Evolutionary conservation across 2,888 invertebrate species (phyloP).

Genomic region (Orthonychiurus folsomi): DNA sequence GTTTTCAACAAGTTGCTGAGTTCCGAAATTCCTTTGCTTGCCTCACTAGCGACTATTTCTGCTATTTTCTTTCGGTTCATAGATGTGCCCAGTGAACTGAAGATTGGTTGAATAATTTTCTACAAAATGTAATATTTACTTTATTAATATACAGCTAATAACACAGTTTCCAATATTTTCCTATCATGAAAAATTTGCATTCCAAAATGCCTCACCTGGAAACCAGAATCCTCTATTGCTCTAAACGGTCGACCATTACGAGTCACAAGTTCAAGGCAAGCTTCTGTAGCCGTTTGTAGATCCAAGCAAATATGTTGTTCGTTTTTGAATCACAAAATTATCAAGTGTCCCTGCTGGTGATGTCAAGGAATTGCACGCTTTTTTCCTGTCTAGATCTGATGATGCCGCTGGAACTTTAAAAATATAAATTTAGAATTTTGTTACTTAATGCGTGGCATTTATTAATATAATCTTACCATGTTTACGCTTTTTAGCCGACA

Average conservation of each 20-base stretch:
- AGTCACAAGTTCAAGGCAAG: conserved; percentile 10
- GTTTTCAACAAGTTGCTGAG: neutral
- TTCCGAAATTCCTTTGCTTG: neutral
- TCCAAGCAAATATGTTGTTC: neutral
- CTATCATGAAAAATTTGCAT: too few species aligned
- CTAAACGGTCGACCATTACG: conserved; percentile 6
- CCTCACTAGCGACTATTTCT: neutral
- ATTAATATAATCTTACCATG: neutral
- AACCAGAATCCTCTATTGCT: conserved; percentile 6
- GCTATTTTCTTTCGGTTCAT: conserved; percentile 3
- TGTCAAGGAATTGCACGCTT: neutral
- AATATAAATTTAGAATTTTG: too few species aligned
- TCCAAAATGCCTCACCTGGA: conserved; percentile 5
- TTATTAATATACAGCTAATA: neutral
- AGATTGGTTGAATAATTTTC: conserved; percentile 5
- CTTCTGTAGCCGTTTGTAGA: neutral
- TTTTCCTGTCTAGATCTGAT: neutral
- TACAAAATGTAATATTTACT: neutral
- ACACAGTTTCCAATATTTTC: too few species aligned
- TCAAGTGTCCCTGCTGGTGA: neutral
- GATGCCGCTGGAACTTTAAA: neutral
- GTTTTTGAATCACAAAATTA: neutral
- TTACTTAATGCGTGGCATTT: too few species aligned
- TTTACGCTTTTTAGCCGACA: neutral
- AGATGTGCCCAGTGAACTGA: neutral